Base-by-base conservation (phyloP, 2,888 invertebrate genomes). In the Stomorhina lunata region DNA sequence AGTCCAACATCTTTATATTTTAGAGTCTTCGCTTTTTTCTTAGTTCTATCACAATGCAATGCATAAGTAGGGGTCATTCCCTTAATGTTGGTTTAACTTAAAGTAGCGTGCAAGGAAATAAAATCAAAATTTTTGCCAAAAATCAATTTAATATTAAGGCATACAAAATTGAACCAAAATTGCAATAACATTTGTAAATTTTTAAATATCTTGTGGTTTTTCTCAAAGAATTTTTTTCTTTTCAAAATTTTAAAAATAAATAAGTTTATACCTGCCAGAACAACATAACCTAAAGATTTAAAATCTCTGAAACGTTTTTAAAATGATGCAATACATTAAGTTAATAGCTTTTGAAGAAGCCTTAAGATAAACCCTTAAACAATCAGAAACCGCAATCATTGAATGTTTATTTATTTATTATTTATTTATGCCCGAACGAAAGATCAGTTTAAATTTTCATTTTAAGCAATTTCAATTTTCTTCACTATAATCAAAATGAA, bases 311-410 rank as follows among this genome's bases (percentile, higher is more conserved):
- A 27, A 32, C 29, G n/a, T n/a, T 10, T 50, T 50, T 50, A 50
- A 25, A n/a, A 37, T 7, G 7, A 17, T 66, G 50, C 25, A 66
- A 50, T 50, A 53, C 15, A 10, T 66, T 50, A 20, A 43, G 20
- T 59, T 61, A 61, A 53, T 50, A 45, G 25, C 27, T 53, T n/a
- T n/a, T n/a, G n/a, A n/a, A 32, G 4, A 43, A 34, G 55, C 68
- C 77, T 55, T 55, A 55, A 81, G 81, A 80, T 80, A 71, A 80
- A 63, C 55, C 50, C 20, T 37, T 40, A 29, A 50, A 9, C n/a
- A 37, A 50, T 37, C 2, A 17, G 20, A 50, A 59, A 7, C 32
- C 22, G 32, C 6, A n/a, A n/a, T 22, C 22, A 3, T 7, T 34
- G 22, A n/a, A n/a, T n/a, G n/a, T n/a, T n/a, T n/a, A n/a, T n/a